A percentile compares a stretch with the other conserved stretches of the same genome.
Evolutionary conservation across 2,888 invertebrate species (phyloP).

Genomic region (Tetanocera ferruginea): DNA sequence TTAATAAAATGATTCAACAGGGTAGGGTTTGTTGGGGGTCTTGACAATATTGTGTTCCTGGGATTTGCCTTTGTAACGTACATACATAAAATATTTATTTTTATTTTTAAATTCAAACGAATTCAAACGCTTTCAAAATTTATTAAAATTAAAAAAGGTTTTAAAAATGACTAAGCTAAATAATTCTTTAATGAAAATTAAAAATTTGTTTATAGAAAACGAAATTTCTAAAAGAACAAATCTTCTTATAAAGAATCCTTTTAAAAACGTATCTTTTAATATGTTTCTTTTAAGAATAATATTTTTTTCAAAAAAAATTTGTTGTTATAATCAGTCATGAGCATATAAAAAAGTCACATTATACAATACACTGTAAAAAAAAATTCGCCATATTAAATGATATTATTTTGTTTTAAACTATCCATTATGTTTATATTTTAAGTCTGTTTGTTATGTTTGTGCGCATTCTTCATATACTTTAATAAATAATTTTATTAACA

Average conservation of each 20-base stretch:
- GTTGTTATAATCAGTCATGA: not conserved
- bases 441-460: conserved; percentile 21
- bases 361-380: no score
- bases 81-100: not conserved
- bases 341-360: no score
- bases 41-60: conserved; percentile 7
- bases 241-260: no score
- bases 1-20: no score
- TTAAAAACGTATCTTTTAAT: no score
- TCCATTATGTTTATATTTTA: not conserved
- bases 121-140: not conserved
- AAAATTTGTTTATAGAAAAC: no score
- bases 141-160: not conserved
- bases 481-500: not conserved
- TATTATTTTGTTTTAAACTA: not conserved
- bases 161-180: no score
- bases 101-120: not conserved
- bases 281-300: no score
- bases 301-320: not conserved
- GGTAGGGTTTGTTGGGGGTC: not conserved
- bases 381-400: no score
- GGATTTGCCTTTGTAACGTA: not conserved
- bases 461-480: not conserved
- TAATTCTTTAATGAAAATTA: no score
- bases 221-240: no score